phyloP scores from a whole-genome alignment of 2,113 vertebrate genomes.

The Tympanuchus pallidicinctus region DNA sequence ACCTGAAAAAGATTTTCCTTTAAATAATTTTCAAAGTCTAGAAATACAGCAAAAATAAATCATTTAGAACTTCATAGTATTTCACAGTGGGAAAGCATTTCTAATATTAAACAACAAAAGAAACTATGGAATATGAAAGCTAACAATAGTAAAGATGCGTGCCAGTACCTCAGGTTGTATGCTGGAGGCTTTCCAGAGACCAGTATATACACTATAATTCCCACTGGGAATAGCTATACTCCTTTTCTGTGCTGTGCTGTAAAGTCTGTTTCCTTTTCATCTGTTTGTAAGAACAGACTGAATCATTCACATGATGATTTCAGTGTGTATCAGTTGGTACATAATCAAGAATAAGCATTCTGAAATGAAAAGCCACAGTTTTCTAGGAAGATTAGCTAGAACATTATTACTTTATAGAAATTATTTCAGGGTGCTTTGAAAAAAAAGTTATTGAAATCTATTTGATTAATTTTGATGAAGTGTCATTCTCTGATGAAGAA shows the following conservation, averaged over 20 bases:
- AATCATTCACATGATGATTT: neutral
- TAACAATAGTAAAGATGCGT: neutral
- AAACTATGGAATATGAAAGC: neutral
- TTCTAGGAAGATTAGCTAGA: neutral
- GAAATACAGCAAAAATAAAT: neutral
- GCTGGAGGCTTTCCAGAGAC: neutral
- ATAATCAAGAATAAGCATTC: neutral
- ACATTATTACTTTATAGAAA: neutral
- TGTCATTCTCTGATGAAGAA: neutral
- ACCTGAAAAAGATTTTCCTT: neutral
- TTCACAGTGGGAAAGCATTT: constrained; percentile 2
- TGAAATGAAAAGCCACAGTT: neutral
- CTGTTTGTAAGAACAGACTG: neutral
- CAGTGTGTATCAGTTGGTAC: neutral
- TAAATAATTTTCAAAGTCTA: neutral
- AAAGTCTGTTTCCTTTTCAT: neutral
- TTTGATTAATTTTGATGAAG: neutral
- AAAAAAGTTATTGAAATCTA: neutral
- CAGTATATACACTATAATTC: neutral
- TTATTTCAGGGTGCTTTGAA: neutral
- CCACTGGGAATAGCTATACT: neutral
- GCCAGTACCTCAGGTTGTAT: neutral
- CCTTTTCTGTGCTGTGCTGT: neutral
- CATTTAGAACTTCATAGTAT: neutral
- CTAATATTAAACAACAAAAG: neutral